A percentile compares a stretch with the other conserved stretches of the same genome.
These are phyloP conservation scores for Pedicia rivosa DNA, from an alignment of 2,888 invertebrate genomes.

Conservation along the genomic window DNA sequence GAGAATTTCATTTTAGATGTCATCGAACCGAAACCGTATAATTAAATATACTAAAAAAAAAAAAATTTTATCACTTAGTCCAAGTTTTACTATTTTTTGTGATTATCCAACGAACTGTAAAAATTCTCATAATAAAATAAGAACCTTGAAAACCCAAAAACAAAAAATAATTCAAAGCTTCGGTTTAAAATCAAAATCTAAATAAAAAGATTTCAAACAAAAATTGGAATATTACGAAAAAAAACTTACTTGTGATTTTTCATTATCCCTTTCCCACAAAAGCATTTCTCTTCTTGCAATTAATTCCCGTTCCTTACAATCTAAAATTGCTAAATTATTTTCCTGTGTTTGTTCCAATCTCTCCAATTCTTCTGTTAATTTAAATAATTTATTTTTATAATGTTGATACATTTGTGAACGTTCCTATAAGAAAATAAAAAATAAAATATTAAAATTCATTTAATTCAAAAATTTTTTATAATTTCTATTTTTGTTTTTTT, in stretches of 20 bases:
- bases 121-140: constrained; percentile 17
- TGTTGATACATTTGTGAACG: constrained; percentile 32
- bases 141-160: constrained; percentile 13
- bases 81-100: no score
- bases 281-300: constrained; percentile 29
- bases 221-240: constrained; percentile 6
- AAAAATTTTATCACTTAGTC: no score
- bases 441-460: constrained; percentile 9
- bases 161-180: constrained; percentile 13
- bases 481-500: background rate
- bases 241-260: constrained; percentile 26
- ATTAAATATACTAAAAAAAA: no score
- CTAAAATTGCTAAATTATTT: constrained; percentile 38
- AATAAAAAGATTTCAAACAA: constrained; percentile 18
- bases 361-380: constrained; percentile 33
- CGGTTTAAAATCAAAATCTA: constrained; percentile 15
- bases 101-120: no score
- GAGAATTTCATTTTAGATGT: no score
- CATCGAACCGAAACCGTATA: no score
- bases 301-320: constrained; percentile 35
- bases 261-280: constrained; percentile 30
- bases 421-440: constrained; percentile 28
- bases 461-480: constrained; percentile 8
- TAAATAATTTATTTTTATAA: constrained; percentile 27
- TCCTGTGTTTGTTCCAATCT: constrained; percentile 33